Conservation (phyloP, 1,140 invertebrate species). For the Bombus fervidus region DNA sequence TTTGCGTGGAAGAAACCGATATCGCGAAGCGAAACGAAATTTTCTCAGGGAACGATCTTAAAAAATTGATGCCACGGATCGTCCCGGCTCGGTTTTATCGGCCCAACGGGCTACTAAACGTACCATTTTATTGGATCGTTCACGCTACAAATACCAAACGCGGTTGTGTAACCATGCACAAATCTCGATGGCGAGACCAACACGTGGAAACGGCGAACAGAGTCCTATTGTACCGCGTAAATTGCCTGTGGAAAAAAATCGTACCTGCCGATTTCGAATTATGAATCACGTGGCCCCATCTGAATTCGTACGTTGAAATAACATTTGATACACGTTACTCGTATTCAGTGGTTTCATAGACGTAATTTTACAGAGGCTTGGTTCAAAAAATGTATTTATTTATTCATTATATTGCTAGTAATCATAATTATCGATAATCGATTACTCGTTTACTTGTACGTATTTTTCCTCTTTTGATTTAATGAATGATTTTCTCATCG, state of each 20-base stretch:
- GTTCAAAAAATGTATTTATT: no score
- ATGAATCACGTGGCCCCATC: no score
- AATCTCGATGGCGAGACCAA: conserved; percentile 45
- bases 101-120: conserved; percentile 63
- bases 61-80: conserved; percentile 64
- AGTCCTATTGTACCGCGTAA: conserved; percentile 36
- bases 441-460: no score
- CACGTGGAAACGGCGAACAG: conserved; percentile 41
- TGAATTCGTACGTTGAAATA: not conserved
- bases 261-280: not conserved
- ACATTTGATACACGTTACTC: not conserved
- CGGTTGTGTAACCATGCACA: conserved; percentile 29
- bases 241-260: conserved; percentile 19
- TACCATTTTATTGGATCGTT: conserved; percentile 61
- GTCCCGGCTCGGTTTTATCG: conserved; percentile 59
- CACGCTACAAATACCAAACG: conserved; percentile 34
- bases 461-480: no score
- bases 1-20: not conserved
- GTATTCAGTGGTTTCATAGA: not conserved
- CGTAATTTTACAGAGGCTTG: no score
- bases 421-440: no score
- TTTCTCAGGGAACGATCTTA: conserved; percentile 48
- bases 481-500: no score
- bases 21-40: conserved; percentile 13
- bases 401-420: no score